Base-by-base conservation (phyloP, 2,888 invertebrate genomes). In the Caenorhabditis sulstoni region DNA sequence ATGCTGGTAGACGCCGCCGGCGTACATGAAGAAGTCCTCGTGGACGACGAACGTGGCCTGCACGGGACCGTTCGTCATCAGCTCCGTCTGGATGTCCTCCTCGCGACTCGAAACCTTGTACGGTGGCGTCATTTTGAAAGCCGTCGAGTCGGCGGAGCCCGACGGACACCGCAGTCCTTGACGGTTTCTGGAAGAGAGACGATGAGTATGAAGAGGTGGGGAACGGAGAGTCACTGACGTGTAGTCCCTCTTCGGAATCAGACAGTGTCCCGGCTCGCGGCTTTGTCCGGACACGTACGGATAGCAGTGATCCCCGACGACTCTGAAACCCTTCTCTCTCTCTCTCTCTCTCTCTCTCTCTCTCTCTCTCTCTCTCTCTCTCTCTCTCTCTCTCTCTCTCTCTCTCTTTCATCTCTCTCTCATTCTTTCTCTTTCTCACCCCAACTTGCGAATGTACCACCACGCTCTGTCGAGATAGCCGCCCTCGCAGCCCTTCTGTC, bases 21-120 rank as follows among this genome's bases (percentile, higher is more conserved):
- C 93, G 92, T 97, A 97, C 87, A 94, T 93, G 93, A 95, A 97
- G 93, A 97, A 96, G 91, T 97, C 97, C 85, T 95, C 94, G 90
- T 95, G 93, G 1, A 97, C 95, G 81, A 93, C 93, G 94, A 97
- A 95, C 14, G 95, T 94, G 0, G 96, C 96, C 95, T 92, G 52
- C 0, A 97, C 95, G 0, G 97, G 97, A 53, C 97, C 97, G 50
- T 95, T 95, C 55, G 93, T 93, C 91, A 94, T 92, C 62, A 97
- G 95, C 90, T 97, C 97, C 65, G 94, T 93, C 95, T 95, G 96
- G 85, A 97, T 95, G 88, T 96, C 96, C 14, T 93, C 93, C 82
- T 92, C 92, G 76, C 88, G 76, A 55, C 75, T 83, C 20, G 87
- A 86, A 3, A 87, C 82, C 39, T 92, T 88, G 86, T 92, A 92